Evolutionary conservation across 2,113 vertebrate species (phyloP), one percentile per base, ranked within the genome.

Genomic region (Pangasianodon hypophthalmus): DNA sequence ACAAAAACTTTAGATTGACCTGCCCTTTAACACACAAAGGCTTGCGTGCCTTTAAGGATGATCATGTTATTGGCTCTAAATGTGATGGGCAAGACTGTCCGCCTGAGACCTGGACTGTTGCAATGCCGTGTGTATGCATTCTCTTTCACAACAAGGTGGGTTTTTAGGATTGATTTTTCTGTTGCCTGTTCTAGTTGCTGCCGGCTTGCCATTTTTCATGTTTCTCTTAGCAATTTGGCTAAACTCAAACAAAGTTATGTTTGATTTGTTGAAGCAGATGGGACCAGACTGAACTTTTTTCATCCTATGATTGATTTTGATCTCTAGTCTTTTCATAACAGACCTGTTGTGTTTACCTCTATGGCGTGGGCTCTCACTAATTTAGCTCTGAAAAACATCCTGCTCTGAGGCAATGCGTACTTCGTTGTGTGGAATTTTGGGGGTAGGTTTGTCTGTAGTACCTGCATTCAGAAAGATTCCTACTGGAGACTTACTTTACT

Each of bases 221-320:
- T 52, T 88, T 82, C 58, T 69, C 11, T 56, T 37, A 87, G n/a
- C n/a, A 54, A 48, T 54, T 50, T n/a, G 77, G 26, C 77, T 50
- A 6, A 29, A 80, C 26, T 50, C 77, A 16, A 80, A 29, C 48
- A 71, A 54, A 54, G 21, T 73, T 56, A 13, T 54, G 69, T 44
- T 77, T 87, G 19, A 21, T 73, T 73, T 86, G n/a, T 86, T 58
- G 52, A 58, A 75, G 62, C 71, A 60, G 50, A 60, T 87, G 37
- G 69, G 69, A 16, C 41, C 71, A 56, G n/a, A 56, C 50, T 77
- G 18, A 9, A 24, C 4, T 73, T 54, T 56, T 44, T 37, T 54
- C 16, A n/a, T 24, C 16, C 26, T 73, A 10, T 56, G 46, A 48
- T 80, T 41, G 29, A 86, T 87, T 88, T 85, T 85, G 87, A 85